Evolutionary conservation across 2,888 invertebrate species (phyloP), one percentile per base, ranked within the genome.

Genomic region (Synergus umbraculus): DNA sequence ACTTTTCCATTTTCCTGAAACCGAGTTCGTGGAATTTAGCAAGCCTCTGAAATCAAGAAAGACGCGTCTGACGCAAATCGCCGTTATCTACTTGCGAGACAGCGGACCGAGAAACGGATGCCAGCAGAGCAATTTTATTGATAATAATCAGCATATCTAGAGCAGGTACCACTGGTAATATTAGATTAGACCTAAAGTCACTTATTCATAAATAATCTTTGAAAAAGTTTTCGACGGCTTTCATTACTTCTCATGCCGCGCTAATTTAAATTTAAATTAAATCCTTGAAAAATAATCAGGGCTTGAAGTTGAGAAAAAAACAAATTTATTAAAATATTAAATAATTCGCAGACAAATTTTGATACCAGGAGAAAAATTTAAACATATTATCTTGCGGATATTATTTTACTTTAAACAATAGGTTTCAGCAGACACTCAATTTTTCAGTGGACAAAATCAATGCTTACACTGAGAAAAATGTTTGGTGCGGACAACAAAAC

Each of bases 1-100:
- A 37, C 41, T 18, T 54, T 15, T 37, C 41, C 4, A 5, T 12
- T 10, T 44, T 18, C 43, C 43, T 18, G 7, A 18, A 66, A n/a
- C n/a, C 29, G 13, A 18, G 37, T 73, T 73, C 12, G 54, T 41
- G 58, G 10, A 73, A 73, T 73, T 54, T 54, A 37, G 73, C n/a
- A 54, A 73, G 73, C n/a, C 54, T 41, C 49, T 73, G 73, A 58
- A 73, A 73, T 73, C 54, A 58, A 37, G 73, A 58, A 29, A 29
- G 29, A 29, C 3, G 8, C 37, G 41, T 18, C 54, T 54, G 54
- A 73, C 54, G n/a, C 73, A 73, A 73, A 73, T 73, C 73, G 37
- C 37, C 54, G 73, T 73, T 73, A 73, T 73, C 73, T 73, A 41
- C 54, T 73, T 73, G 13, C 54, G 15, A 37, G n/a, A 73, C 41